Evolutionary conservation across 2,113 vertebrate genomes (phyloP).

Genomic region (Acanthisitta chloris): DNA sequence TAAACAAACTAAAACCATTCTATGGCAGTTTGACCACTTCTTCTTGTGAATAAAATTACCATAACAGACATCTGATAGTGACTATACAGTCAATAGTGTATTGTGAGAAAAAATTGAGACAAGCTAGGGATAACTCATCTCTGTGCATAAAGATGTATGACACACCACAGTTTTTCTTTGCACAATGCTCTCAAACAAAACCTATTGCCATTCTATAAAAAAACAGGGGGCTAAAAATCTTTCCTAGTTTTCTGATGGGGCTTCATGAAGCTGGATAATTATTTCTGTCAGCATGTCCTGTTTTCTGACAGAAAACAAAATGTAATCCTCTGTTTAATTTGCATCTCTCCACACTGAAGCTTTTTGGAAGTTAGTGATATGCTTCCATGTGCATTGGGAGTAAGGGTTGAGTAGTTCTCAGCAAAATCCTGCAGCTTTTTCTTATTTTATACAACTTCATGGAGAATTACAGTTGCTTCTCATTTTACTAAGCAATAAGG

Average conservation of each 20-base stretch:
- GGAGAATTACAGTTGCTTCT: neutral
- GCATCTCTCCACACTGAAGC: neutral
- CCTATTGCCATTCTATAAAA: neutral
- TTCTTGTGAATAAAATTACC: neutral
- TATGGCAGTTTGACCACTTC: neutral
- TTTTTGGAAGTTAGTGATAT: neutral
- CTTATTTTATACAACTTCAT: neutral
- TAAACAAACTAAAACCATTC: neutral
- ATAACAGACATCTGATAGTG: neutral
- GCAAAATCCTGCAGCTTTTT: neutral
- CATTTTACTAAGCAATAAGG: neutral
- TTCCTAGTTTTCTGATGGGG: neutral
- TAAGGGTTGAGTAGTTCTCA: neutral
- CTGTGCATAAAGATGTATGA: neutral
- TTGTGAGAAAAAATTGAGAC: neutral
- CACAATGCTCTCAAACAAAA: neutral
- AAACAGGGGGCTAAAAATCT: neutral
- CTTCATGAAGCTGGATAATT: neutral
- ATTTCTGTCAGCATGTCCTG: neutral
- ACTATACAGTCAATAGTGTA: neutral
- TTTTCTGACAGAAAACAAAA: neutral
- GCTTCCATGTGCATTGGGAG: neutral
- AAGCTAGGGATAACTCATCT: neutral
- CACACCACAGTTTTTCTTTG: neutral
- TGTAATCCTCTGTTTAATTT: neutral